Conservation (phyloP, 2,888 invertebrate genomes). For the Drosophila buzzatii region DNA sequence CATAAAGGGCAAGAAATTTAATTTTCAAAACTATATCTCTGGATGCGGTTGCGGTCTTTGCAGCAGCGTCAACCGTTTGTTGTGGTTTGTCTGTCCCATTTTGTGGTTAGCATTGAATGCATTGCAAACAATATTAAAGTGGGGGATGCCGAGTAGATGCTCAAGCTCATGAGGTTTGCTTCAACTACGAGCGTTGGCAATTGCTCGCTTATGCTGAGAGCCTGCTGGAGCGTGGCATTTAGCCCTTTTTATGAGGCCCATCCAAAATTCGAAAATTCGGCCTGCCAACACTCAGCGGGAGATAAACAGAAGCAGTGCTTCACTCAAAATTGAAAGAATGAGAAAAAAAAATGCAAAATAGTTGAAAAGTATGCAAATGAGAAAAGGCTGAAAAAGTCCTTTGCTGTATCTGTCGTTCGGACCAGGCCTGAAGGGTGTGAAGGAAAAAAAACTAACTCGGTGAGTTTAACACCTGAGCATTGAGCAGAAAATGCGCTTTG, state of each 20-base stretch:
- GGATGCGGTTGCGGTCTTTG: slow-evolving; percentile 32
- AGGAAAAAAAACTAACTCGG: slow-evolving; percentile 49
- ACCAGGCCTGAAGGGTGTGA: slow-evolving; percentile 27
- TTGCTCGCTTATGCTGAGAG: slow-evolving; percentile 23
- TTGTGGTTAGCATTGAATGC: slow-evolving; percentile 39
- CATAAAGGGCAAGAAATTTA: not conserved
- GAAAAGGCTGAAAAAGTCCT: slow-evolving; percentile 48
- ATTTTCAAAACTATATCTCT: slow-evolving; percentile 14
- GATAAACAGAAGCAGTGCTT: slow-evolving; percentile 48
- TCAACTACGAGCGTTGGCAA: slow-evolving; percentile 20
- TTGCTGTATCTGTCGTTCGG: slow-evolving; percentile 24
- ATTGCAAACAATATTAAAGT: slow-evolving; percentile 32
- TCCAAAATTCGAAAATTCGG: slow-evolving; percentile 20
- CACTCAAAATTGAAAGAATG: slow-evolving; percentile 18
- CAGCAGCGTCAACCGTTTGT: slow-evolving; percentile 46
- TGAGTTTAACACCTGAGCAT: slow-evolving; percentile 69
- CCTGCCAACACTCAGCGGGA: slow-evolving; percentile 51
- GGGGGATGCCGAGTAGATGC: slow-evolving; percentile 9
- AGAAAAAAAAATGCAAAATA: slow-evolving; percentile 61
- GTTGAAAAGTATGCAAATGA: slow-evolving; percentile 76
- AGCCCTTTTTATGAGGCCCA: slow-evolving; percentile 46
- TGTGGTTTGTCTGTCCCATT: slow-evolving; percentile 48
- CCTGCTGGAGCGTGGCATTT: slow-evolving; percentile 46
- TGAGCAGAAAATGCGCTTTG: slow-evolving; percentile 72
- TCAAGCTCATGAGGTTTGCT: slow-evolving; percentile 12